Base-by-base conservation (phyloP, 2,113 vertebrate genomes). In the Sisor rabdophorus region DNA sequence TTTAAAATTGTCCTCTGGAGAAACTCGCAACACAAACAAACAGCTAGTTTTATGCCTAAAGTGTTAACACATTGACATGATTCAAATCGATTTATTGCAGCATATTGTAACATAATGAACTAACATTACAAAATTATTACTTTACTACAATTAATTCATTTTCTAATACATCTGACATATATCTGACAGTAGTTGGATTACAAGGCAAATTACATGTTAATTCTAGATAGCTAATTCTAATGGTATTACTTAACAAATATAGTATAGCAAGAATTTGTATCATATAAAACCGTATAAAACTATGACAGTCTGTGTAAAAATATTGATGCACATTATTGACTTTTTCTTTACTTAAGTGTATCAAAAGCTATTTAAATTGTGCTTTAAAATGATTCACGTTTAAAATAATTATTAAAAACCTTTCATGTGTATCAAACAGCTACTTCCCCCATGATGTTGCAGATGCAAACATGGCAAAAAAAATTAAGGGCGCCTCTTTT, bases 1-100 rank as follows among this genome's bases (percentile, higher is more conserved):
- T 30, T 48, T 12, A 13, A 32, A 6, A 67, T 11, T 47, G 59
- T 53, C 36, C 40, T n/a, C 24, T 32, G 40, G 40, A 26, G 15
- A 78, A 83, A 69, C 13, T n/a, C 7, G 13, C 30, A 15, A 28
- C 5, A 65, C n/a, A 44, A 64, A 44, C 28, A 5, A n/a, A 56
- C 3, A 40, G 40, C 5, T 4, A 40, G 36, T 54, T 80, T 71
- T 15, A 26, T 22, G 16, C 28, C 53, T 22, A 44, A 8, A 8
- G 2, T 64, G 53, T 40, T 53, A 11, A 55, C 50, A 54, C 60
- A 54, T 3, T 65, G 20, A 54, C 3, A 1, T 36, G 30, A 11
- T 16, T 8, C 5, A 40, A 8, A 5, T 50, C 17, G 22, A 20
- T 64, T 53, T 44, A 63, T 53, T 53, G 20, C 22, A 24, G 4